These are phyloP conservation scores for Pseudomugil gertrudae DNA, from an alignment of 2,797 vertebrate species.

Conservation along the genomic window DNA sequence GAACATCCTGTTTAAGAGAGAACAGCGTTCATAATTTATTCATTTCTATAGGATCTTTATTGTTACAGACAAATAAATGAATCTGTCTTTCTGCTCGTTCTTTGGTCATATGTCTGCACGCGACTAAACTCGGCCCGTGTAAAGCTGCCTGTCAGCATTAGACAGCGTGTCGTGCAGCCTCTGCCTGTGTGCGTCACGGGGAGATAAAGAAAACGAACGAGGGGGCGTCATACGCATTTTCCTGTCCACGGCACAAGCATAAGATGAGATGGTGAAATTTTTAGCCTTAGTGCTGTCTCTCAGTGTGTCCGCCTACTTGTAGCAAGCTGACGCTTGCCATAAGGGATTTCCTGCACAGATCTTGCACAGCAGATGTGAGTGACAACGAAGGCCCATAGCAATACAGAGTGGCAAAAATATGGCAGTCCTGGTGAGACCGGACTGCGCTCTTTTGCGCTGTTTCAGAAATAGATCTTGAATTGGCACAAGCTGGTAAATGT, in stretches of 20 bases:
- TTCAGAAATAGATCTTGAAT: constrained; percentile 14
- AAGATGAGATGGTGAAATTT: constrained; percentile 78
- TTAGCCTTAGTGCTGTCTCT: constrained; percentile 67
- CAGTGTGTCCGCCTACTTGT: constrained; percentile 70
- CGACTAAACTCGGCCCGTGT: constrained; percentile 40
- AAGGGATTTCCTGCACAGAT: constrained; percentile 77
- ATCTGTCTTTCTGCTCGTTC: constrained; percentile 6
- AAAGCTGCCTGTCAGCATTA: constrained; percentile 76
- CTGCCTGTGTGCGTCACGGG: constrained; percentile 83
- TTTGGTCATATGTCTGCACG: background rate
- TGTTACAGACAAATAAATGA: constrained; percentile 1
- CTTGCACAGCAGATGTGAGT: constrained; percentile 60
- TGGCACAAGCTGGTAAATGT: constrained; percentile 12
- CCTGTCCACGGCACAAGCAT: constrained; percentile 68
- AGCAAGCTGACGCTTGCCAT: constrained; percentile 62
- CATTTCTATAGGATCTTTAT: constrained; percentile 44
- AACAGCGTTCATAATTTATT: constrained; percentile 51
- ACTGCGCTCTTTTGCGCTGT: constrained; percentile 20
- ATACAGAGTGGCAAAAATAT: constrained; percentile 26
- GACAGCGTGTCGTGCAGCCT: constrained; percentile 77
- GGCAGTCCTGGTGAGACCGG: constrained; percentile 16
- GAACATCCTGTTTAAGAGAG: constrained; percentile 67
- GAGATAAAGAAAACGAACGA: constrained; percentile 73
- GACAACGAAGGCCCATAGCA: constrained; percentile 52
- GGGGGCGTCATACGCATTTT: constrained; percentile 81